Conservation (phyloP, 2,888 invertebrate genomes). For the Arctia plantaginis region DNA sequence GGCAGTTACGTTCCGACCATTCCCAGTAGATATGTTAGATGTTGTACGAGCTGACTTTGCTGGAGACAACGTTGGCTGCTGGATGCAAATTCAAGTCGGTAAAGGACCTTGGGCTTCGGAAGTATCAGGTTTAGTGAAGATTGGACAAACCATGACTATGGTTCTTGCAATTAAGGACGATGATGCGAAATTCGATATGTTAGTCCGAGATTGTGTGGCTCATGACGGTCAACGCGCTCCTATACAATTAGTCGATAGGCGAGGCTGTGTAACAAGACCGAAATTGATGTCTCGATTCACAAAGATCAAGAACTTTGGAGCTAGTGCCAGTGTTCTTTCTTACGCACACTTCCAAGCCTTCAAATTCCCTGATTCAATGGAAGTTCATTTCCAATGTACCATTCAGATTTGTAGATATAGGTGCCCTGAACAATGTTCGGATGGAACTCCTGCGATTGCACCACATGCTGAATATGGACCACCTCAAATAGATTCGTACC, state of each 20-base stretch:
- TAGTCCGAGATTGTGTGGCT: slow-evolving; percentile 97
- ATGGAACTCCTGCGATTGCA: slow-evolving; percentile 83
- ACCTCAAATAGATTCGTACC: slow-evolving; percentile 86
- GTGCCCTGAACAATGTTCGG: slow-evolving; percentile 96
- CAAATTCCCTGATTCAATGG: slow-evolving; percentile 98
- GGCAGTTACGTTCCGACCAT: slow-evolving; percentile 96
- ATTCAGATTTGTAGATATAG: slow-evolving; percentile 97
- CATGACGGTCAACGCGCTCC: slow-evolving; percentile 97
- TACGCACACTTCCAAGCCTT: slow-evolving; percentile 98
- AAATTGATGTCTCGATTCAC: slow-evolving; percentile 97
- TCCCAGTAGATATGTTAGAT: slow-evolving; percentile 98
- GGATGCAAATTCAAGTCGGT: slow-evolving; percentile 99
- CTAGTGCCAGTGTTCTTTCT: slow-evolving; percentile 95
- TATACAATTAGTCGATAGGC: slow-evolving; percentile 96
- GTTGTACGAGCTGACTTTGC: slow-evolving; percentile 98
- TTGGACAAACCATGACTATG: slow-evolving; percentile 99
- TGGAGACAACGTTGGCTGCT: slow-evolving; percentile 97
- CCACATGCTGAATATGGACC: slow-evolving; percentile 90
- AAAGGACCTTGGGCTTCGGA: slow-evolving; percentile 98
- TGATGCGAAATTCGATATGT: slow-evolving; percentile 97
- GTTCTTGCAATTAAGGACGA: slow-evolving; percentile 97
- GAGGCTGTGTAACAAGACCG: slow-evolving; percentile 96
- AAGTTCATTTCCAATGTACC: slow-evolving; percentile 98
- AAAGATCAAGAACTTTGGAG: slow-evolving; percentile 97
- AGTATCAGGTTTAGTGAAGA: slow-evolving; percentile 97